Percentiles rank a stretch among this genome's conserved stretches.
Evolutionary conservation across 2,797 vertebrate genomes (phyloP).

Genomic region (Tapera naevia): DNA sequence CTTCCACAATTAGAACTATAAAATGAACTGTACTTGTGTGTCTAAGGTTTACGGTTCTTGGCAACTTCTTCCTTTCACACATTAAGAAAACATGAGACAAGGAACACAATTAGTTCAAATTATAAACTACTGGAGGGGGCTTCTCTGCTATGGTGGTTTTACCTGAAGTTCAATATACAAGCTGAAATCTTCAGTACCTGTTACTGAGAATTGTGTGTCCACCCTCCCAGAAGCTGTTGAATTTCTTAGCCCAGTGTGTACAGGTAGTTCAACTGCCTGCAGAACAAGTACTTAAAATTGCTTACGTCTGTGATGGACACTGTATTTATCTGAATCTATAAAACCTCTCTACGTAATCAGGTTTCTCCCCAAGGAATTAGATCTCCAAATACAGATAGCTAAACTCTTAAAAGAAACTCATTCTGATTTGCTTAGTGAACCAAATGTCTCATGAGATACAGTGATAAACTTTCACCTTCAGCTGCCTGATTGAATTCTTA

Average conservation of each 20-base stretch:
- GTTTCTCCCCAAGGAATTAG: not conserved
- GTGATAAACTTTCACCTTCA: conserved; percentile 42
- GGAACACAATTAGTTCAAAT: not conserved
- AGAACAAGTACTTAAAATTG: not conserved
- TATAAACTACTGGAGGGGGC: not conserved
- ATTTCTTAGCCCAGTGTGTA: not conserved
- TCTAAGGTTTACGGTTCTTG: not conserved
- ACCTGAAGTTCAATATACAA: not conserved
- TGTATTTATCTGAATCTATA: not conserved
- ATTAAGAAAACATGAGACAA: not conserved
- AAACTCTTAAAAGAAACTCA: not conserved
- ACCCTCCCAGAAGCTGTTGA: not conserved
- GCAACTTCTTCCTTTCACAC: not conserved
- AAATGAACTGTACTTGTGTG: not conserved
- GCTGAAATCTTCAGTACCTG: not conserved
- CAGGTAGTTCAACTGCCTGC: not conserved
- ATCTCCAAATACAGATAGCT: not conserved
- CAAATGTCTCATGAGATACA: not conserved
- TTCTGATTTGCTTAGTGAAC: not conserved
- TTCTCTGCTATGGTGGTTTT: not conserved
- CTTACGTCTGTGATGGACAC: not conserved
- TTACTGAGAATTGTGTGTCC: not conserved
- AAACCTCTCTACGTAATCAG: not conserved
- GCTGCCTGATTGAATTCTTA: not conserved
- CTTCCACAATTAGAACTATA: not conserved